Conservation (phyloP, 2,888 invertebrate genomes). For the Pollenia angustigena region DNA sequence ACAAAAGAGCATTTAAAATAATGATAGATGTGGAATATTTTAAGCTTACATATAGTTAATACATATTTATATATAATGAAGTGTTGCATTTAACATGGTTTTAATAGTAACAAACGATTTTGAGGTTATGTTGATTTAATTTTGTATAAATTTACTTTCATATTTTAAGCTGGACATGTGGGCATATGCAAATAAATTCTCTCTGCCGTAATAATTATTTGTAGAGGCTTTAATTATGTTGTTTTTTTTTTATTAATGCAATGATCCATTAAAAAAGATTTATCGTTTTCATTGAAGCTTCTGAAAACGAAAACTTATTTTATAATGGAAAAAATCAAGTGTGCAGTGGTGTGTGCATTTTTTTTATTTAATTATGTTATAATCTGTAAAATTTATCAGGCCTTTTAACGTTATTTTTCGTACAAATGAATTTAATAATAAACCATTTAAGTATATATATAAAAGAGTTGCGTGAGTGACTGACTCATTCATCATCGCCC, state of each 20-base stretch:
- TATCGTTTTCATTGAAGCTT: not conserved
- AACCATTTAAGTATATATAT: too few relatives aligned
- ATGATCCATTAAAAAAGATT: conserved; percentile 47
- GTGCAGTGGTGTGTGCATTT: not conserved
- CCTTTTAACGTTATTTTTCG: conserved; percentile 2
- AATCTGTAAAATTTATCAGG: not conserved
- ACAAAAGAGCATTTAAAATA: conserved; percentile 1
- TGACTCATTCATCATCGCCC: too few relatives aligned
- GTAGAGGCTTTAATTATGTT: conserved; percentile 23
- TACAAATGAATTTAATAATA: not conserved
- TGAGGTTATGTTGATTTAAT: conserved; percentile 37
- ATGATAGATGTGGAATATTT: not conserved
- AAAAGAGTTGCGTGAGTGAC: too few relatives aligned
- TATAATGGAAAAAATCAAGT: conserved; percentile 9
- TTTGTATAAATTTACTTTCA: conserved; percentile 8
- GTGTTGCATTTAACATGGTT: not conserved
- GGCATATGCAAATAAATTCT: conserved; percentile 12
- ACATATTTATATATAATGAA: not conserved
- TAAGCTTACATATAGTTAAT: not conserved
- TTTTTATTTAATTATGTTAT: conserved; percentile 5
- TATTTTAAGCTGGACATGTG: not conserved
- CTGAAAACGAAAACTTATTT: not conserved
- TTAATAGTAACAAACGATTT: not conserved
- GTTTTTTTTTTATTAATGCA: conserved; percentile 25
- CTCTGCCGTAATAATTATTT: not conserved